A percentile compares a stretch with the other conserved stretches of the same genome.
phyloP scores from a whole-genome alignment of 1,140 invertebrate genomes.

The Bombus soroeensis region DNA sequence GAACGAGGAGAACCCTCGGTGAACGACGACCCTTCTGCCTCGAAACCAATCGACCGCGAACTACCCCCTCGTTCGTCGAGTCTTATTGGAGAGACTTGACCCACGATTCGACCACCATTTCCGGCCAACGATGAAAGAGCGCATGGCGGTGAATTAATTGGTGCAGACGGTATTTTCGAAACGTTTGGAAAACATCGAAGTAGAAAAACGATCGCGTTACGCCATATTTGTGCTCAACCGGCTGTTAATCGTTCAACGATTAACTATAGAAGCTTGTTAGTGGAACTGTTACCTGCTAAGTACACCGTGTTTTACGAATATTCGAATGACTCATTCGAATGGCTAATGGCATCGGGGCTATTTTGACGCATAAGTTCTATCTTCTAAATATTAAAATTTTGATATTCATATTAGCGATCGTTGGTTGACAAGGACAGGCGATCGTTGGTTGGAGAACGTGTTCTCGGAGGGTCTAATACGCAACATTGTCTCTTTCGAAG shows the following conservation, averaged over 20 bases:
- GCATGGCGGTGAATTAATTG: background rate
- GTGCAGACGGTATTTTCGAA: background rate
- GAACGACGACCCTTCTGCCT: conserved; percentile 23
- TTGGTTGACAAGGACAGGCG: background rate
- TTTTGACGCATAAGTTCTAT: too few species aligned
- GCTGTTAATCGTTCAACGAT: background rate
- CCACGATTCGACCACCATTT: conserved; percentile 49
- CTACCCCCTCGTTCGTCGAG: conserved; percentile 30
- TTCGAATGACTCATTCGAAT: background rate
- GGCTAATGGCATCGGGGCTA: too few species aligned
- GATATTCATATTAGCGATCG: too few species aligned
- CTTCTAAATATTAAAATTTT: too few species aligned
- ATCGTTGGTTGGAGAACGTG: background rate
- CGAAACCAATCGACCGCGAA: conserved; percentile 60
- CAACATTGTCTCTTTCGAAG: too few species aligned
- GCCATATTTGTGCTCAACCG: background rate
- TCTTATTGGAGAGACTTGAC: conserved; percentile 56
- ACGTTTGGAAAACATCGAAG: background rate
- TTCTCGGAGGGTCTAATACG: too few species aligned
- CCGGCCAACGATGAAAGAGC: conserved; percentile 35
- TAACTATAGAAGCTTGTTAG: background rate
- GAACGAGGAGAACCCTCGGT: conserved; percentile 31
- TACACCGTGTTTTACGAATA: background rate
- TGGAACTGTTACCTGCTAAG: too few species aligned
- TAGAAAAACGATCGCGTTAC: background rate